Conservation (phyloP, 2,797 vertebrate genomes). For the Mormyrus hasselquistii region DNA sequence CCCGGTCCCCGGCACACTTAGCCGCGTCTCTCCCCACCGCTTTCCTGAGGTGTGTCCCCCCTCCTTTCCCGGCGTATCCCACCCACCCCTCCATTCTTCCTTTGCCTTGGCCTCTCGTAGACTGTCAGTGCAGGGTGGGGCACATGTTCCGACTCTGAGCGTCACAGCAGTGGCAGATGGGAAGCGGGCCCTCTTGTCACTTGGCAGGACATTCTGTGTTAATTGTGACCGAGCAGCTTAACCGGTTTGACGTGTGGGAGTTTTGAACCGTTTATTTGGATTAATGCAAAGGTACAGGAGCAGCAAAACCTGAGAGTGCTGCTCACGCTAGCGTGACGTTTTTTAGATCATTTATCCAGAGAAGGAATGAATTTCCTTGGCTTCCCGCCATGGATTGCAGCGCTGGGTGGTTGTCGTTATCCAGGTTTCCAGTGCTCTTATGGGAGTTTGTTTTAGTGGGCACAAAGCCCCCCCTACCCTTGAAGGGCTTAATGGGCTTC, state of each 20-base stretch:
- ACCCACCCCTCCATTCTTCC: background rate
- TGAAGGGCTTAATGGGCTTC: background rate
- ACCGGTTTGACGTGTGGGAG: background rate
- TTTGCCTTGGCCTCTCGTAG: background rate
- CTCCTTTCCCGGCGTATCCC: background rate
- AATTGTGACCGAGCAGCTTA: slow-evolving; percentile 19
- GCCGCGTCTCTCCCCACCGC: background rate
- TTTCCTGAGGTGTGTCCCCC: background rate
- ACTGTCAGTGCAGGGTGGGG: background rate
- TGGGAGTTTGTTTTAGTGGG: slow-evolving; percentile 9
- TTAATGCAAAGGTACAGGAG: background rate
- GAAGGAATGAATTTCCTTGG: slow-evolving; percentile 7
- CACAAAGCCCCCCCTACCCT: background rate
- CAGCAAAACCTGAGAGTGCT: background rate
- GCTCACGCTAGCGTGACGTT: background rate
- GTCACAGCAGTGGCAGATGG: slow-evolving; percentile 3
- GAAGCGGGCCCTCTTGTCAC: background rate
- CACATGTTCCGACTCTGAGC: background rate
- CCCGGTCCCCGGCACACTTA: background rate
- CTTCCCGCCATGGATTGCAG: background rate
- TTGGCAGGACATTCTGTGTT: slow-evolving; percentile 18
- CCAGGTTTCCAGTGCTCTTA: background rate
- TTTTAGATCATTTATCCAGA: background rate
- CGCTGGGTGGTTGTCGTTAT: background rate
- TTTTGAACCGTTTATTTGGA: slow-evolving; percentile 9